phyloP scores from a whole-genome alignment of 2,797 vertebrate genomes.

The Neomorphus geoffroyi region DNA sequence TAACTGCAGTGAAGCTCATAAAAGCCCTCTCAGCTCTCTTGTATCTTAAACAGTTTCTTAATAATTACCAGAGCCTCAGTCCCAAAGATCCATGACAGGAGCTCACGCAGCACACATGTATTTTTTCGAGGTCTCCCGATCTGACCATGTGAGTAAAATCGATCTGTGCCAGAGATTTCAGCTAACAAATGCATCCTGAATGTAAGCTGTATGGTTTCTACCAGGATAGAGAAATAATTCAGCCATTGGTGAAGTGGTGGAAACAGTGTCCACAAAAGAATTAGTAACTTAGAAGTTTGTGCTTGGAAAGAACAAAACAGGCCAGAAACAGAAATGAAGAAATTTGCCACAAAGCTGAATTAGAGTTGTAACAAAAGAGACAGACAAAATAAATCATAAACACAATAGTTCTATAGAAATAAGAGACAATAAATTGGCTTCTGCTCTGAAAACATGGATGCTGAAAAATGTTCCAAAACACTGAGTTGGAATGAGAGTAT shows the following conservation, averaged over 20 bases:
- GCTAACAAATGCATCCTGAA: not conserved
- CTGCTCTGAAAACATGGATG: not conserved
- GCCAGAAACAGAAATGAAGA: not conserved
- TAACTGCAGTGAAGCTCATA: not conserved
- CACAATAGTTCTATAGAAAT: not conserved
- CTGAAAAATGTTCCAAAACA: not conserved
- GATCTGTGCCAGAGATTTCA: not conserved
- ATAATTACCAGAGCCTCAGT: not conserved
- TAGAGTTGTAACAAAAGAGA: not conserved
- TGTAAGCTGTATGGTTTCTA: not conserved
- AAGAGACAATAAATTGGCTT: not conserved
- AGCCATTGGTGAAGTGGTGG: not conserved
- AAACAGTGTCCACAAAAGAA: not conserved
- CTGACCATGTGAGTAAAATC: not conserved
- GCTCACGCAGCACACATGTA: not conserved
- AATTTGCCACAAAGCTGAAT: not conserved
- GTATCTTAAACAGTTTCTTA: not conserved
- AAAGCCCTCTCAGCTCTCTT: not conserved
- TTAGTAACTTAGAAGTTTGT: not conserved
- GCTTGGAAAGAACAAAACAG: not conserved
- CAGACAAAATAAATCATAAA: not conserved
- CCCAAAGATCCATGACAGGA: not conserved
- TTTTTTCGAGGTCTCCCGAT: not conserved
- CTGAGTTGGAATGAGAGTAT: not conserved
- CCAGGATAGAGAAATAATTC: not conserved